Base-by-base conservation (phyloP, 2,888 invertebrate species). In the Sericinus montela region DNA sequence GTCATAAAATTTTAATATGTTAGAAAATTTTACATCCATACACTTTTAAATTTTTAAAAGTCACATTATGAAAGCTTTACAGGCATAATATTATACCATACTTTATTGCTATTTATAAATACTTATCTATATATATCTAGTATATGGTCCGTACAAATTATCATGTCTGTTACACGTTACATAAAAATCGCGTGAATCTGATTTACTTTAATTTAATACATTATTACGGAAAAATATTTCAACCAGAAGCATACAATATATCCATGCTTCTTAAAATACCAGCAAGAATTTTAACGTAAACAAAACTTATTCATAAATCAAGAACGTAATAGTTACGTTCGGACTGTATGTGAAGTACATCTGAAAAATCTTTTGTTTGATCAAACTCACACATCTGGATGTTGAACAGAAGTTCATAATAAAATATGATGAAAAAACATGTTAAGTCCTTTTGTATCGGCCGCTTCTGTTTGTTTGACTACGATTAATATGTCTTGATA, bases 331-430 rank as follows among this genome's bases (percentile, higher is more conserved):
- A 83, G 81, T 83, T 75, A 79, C 70, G 76, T 67, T 76, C 78
- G 72, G 75, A 76, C 70, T 72, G 65, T 67, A 65, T 66, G 71
- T 72, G 73, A 25, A 76, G 78, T 80, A 79, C 70, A 75, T 77
- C 75, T 80, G 79, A 85, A 83, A 80, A 80, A 80, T 82, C 82
- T 83, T 85, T 85, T 86, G 88, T 88, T 87, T 87, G 86, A 87
- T 85, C 85, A 79, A 70, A 77, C 70, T 78, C 68, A 75, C 81
- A 85, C 87, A 86, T 87, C 87, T 87, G 87, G 88, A 86, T 80
- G 79, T 74, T 81, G 80, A 82, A 80, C 86, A 88, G 86, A 83
- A 87, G 85, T 87, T 88, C 86, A 88, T 88, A 86, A 86, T 86
- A 86, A 86, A 85, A 84, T 84, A 86, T 83, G 76, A 82, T 76